Base-by-base conservation (phyloP, 2,113 vertebrate genomes). In the Prietella phreatophila region DNA sequence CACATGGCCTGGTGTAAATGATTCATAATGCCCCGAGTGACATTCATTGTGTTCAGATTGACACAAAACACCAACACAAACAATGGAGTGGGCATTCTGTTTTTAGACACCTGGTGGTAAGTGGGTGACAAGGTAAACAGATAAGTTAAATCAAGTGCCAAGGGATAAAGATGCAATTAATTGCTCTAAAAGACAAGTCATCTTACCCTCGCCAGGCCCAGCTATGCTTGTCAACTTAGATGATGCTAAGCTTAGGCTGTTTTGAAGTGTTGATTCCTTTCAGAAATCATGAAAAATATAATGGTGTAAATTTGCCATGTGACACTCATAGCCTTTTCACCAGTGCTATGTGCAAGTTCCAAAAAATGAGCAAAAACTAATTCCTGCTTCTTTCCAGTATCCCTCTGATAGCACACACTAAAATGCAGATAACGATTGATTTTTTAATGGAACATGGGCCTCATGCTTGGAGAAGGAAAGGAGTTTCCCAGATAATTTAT, bases 61-160 rank as follows among this genome's bases (percentile, higher is more conserved):
- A 92, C 92, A 93, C 89, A 89, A 91, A 89, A 94, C 93, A 91
- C 93, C 93, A 94, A 92, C 93, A 79, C 90, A 92, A 91, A 92
- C 88, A 90, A 91, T 89, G 91, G 80, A 86, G 42, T 81, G 63
- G 71, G 88, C 39, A 30, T 82, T 90, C 87, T 88, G 90, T 56
- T 89, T 89, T 78, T 85, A 86, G 89, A 91, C 58, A 84, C 67
- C 89, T 89, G 22, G 89, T 89, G 84, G 91, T 92, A 93, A 92
- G 89, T 75, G 55, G 83, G 55, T 85, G 93, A 93, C 91, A 91
- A 93, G 90, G 58, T 67, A 47, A 88, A 69, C 83, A 89, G 92
- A 93, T 93, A 93, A 92, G 91, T 91, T 94, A 93, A 94, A 94
- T 94, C 91, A 92, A 90, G 90, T 91, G 90, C 88, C 89, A 84